Evolutionary conservation across 2,888 invertebrate genomes (phyloP).

Genomic region (Dendrolimus houi): DNA sequence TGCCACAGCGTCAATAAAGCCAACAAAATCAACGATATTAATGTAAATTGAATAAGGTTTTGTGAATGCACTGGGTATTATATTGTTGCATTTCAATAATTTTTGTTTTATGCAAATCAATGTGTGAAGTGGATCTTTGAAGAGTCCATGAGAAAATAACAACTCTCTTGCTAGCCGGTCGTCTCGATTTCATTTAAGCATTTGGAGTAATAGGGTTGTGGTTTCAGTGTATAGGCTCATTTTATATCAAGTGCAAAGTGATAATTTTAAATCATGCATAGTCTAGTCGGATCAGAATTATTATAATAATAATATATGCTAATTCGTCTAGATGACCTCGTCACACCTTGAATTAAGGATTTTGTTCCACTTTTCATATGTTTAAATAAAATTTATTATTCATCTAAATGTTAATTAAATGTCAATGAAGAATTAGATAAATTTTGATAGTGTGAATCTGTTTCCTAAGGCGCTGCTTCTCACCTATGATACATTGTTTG

Average conservation of each 20-base stretch:
- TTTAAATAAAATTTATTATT: conserved; percentile 59
- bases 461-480: conserved; percentile 36
- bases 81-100: conserved; percentile 49
- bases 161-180: conserved; percentile 49
- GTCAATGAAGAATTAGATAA: conserved; percentile 52
- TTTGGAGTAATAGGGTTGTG: neutral
- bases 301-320: conserved; percentile 50
- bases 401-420: conserved; percentile 65
- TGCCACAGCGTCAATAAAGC: conserved; percentile 27
- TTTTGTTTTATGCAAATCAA: conserved; percentile 56
- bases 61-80: conserved; percentile 36
- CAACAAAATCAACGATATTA: conserved; percentile 26
- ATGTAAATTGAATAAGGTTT: conserved; percentile 39
- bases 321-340: conserved; percentile 57
- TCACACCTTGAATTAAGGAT: conserved; percentile 55
- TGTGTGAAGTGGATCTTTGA: conserved; percentile 41
- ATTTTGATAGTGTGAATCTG: conserved; percentile 43
- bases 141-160: conserved; percentile 53
- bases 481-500: conserved; percentile 41
- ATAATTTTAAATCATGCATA: conserved; percentile 26
- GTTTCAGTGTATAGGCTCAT: neutral
- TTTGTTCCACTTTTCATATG: conserved; percentile 61
- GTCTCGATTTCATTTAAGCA: conserved; percentile 35
- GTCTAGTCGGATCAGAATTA: conserved; percentile 29
- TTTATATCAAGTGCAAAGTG: conserved; percentile 25